These are phyloP conservation scores for Euwallacea fornicatus DNA, from an alignment of 1,140 invertebrate species.

Conservation along the genomic window DNA sequence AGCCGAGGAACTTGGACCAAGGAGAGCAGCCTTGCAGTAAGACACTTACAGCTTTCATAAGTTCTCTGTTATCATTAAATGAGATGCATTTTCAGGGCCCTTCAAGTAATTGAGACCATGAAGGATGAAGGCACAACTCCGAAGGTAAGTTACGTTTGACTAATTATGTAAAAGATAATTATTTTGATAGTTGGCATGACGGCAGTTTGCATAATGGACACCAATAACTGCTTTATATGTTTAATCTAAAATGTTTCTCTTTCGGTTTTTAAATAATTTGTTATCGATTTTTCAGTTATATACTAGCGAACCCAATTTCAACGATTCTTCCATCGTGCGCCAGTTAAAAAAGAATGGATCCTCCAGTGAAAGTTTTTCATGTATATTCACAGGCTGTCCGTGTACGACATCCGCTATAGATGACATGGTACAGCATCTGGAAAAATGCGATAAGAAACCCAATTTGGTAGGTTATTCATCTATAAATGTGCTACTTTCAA, in stretches of 20 bases:
- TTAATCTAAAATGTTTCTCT: too few relatives aligned
- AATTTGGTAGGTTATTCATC: neutral
- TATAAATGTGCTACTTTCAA: too few relatives aligned
- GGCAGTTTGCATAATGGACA: too few relatives aligned
- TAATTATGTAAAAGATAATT: too few relatives aligned
- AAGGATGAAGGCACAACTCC: neutral
- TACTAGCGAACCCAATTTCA: constrained; percentile 18
- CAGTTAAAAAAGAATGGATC: constrained; percentile 13
- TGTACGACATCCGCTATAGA: constrained; percentile 24
- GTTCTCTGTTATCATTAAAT: constrained; percentile 1
- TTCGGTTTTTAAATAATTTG: too few relatives aligned
- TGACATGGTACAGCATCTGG: constrained; percentile 40
- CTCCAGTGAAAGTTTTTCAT: constrained; percentile 23
- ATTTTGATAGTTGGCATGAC: too few relatives aligned
- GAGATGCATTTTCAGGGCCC: constrained; percentile 20
- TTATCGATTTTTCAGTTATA: too few relatives aligned
- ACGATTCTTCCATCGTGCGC: constrained; percentile 27
- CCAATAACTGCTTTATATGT: too few relatives aligned
- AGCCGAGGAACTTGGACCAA: constrained; percentile 25
- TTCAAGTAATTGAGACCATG: constrained; percentile 20
- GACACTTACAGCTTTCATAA: constrained; percentile 17
- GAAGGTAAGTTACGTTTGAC: neutral
- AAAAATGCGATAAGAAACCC: constrained; percentile 41
- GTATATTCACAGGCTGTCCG: constrained; percentile 39
- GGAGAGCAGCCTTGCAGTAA: constrained; percentile 44